Evolutionary conservation across 2,888 invertebrate species (phyloP), one percentile per base, ranked within the genome.

Genomic region (Beris chalybata): DNA sequence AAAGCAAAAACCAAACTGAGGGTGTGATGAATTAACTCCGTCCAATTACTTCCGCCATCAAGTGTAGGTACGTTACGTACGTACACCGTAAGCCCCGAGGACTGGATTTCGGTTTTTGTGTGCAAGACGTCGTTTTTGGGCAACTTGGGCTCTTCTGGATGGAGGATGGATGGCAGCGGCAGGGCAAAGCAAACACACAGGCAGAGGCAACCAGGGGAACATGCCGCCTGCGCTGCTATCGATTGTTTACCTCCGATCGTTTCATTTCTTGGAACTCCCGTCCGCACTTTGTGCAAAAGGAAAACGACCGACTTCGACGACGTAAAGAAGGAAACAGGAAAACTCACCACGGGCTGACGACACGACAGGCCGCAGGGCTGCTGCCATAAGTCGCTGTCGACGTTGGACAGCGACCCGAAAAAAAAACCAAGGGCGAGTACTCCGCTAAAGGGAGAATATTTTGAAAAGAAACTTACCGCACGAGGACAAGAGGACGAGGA

Each of bases 141-240:
- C 48, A 48, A 15, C 13, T 48, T 48, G 15, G 15, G 22, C 15
- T 48, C 22, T 48, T 48, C 48, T 48, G 48, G 22, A 5, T 13
- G 54, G 12, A 13, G 12, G 52, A 13, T 52, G 52, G 15, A 5
- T 30, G 32, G 56, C 22, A n/a, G 30, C n/a, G 15, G 54, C 30
- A 56, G 7, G 31, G 31, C 30, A 56, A 6, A 13, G 32, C 32
- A 56, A 69, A 6, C 48, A 48, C 6, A n/a, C 48, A 15, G 15
- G n/a, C 48, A 15, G 2, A 13, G 6, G 48, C 15, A 15, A n/a
- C 55, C n/a, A 56, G 13, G 43, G 43, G 38, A 32, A n/a, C 13
- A 38, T 43, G 43, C 52, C 67, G 69, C 69, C 67, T 69, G 69
- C 67, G 69, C 67, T 58, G 67, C 44, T 69, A 69, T 69, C 69